These are phyloP conservation scores for Patiria miniata DNA, from an alignment of 35 echinoderm and acorn worm genomes.

Conservation along the genomic window DNA sequence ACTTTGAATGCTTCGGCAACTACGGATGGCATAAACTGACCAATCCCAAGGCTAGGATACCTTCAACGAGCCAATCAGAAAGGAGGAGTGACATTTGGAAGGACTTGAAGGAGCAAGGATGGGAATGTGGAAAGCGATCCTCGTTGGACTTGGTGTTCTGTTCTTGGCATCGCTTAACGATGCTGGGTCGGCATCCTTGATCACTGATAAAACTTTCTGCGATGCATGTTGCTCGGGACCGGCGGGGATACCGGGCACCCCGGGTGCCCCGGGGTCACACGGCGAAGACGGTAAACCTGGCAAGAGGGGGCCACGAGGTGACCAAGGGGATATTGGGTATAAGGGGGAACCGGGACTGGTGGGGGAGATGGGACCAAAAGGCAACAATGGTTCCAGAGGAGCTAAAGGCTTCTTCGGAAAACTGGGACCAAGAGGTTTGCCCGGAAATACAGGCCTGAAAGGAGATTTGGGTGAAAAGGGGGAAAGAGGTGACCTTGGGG, in stretches of 20 bases:
- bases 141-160: neutral
- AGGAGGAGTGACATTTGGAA: neutral
- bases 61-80: neutral
- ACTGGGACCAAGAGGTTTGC: neutral
- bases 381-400: neutral
- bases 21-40: neutral
- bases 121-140: neutral
- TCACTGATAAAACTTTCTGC: neutral
- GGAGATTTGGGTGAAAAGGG: neutral
- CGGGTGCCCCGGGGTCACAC: neutral
- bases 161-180: neutral
- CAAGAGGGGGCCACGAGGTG: conserved; percentile 5
- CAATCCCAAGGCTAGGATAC: neutral
- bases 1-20: conserved; percentile 6
- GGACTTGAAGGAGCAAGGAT: neutral
- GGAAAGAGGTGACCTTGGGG: neutral
- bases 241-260: neutral
- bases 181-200: neutral
- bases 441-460: neutral
- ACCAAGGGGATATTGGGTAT: neutral
- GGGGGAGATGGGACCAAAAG: neutral
- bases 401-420: conserved; percentile 18
- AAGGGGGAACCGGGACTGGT: neutral
- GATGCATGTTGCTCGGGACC: conserved; percentile 10
- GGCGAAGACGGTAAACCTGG: neutral